Conservation (phyloP, 2,113 vertebrate genomes). For the Hydrolagus affinis region DNA sequence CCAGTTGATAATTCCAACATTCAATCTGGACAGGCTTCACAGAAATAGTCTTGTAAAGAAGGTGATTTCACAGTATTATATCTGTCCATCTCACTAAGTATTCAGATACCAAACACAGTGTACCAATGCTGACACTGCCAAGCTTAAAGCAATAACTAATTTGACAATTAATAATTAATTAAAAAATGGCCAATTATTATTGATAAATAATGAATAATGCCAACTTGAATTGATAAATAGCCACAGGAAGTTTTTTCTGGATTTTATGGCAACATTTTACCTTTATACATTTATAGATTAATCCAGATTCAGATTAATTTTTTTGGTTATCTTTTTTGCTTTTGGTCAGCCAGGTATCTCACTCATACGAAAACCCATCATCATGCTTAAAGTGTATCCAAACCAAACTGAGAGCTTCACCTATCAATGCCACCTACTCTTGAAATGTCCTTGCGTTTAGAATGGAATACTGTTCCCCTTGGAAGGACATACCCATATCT, state of each 20-base stretch:
- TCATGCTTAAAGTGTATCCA: not conserved
- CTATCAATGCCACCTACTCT: too few relatives aligned
- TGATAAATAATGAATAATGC: not conserved
- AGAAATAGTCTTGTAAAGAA: not conserved
- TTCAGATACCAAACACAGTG: not conserved
- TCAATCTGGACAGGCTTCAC: not conserved
- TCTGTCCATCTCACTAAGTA: not conserved
- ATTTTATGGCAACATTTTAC: not conserved
- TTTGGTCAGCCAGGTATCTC: not conserved
- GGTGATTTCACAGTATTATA: not conserved
- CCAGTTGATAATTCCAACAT: not conserved
- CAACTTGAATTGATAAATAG: not conserved
- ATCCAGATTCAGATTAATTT: not conserved
- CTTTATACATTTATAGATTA: not conserved
- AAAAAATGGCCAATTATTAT: not conserved
- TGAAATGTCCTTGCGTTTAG: too few relatives aligned
- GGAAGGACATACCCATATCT: too few relatives aligned
- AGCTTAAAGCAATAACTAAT: not conserved
- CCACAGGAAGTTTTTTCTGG: not conserved
- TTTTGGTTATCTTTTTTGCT: not conserved
- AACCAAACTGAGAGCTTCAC: too few relatives aligned
- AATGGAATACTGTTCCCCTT: too few relatives aligned
- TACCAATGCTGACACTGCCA: not conserved
- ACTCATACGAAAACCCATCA: not conserved
- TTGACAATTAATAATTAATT: conserved; percentile 9